phyloP scores from a whole-genome alignment of 2,797 vertebrate species.

The Artibeus jamaicensis region DNA sequence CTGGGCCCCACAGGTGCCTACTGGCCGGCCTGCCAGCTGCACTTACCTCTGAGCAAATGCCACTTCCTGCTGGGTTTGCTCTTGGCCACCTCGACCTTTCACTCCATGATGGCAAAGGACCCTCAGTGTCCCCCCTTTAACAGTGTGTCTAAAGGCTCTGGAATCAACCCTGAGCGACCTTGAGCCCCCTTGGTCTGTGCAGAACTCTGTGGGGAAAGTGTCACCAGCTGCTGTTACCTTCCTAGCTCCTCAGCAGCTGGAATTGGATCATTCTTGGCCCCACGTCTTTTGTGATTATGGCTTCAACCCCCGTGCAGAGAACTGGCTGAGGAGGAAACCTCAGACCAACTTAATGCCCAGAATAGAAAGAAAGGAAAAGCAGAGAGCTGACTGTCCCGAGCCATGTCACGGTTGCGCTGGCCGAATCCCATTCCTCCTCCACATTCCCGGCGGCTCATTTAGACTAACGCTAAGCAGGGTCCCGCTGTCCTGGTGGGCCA shows the following conservation, averaged over 20 bases:
- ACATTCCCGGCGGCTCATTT: constrained; percentile 44
- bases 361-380: not conserved
- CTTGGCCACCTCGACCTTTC: not conserved
- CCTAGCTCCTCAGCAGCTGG: not conserved
- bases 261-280: not conserved
- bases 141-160: not conserved
- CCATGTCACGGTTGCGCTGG: not conserved
- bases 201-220: not conserved
- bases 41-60: not conserved
- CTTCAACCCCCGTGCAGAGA: not conserved
- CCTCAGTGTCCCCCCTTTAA: not conserved
- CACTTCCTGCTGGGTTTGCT: not conserved
- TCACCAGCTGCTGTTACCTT: not conserved
- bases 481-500: not conserved
- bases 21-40: not conserved
- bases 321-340: not conserved
- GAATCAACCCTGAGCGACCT: not conserved
- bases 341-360: not conserved
- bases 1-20: not conserved
- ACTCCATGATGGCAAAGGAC: not conserved
- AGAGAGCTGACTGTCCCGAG: not conserved
- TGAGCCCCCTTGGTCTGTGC: not conserved
- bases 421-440: not conserved
- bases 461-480: not conserved
- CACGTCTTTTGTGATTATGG: not conserved